These are phyloP conservation scores for Chlorodrepanis virens DNA, from an alignment of 2,113 vertebrate genomes.

Conservation along the genomic window DNA sequence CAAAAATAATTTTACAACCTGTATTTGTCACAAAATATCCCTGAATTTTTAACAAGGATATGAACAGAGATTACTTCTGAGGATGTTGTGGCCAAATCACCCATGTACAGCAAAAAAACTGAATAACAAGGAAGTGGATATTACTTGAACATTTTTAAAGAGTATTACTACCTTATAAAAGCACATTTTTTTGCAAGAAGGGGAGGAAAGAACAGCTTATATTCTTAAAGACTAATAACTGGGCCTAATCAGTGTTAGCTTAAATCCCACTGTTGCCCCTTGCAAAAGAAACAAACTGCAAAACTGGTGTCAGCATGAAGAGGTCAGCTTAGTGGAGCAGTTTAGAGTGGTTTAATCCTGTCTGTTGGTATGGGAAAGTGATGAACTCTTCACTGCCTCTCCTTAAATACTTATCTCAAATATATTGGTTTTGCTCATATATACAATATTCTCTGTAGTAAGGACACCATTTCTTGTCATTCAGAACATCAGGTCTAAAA, in stretches of 20 bases:
- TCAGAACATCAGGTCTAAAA: not conserved
- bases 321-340: not conserved
- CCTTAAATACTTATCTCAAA: not conserved
- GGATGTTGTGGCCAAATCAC: not conserved
- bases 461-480: not conserved
- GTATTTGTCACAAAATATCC: not conserved
- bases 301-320: not conserved
- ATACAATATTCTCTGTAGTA: not conserved
- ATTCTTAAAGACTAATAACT: not conserved
- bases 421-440: not conserved
- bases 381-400: not conserved
- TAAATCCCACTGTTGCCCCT: not conserved
- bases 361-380: not conserved
- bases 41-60: not conserved
- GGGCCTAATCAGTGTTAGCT: not conserved
- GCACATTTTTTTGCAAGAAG: not conserved
- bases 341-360: not conserved
- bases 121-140: not conserved
- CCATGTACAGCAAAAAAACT: not conserved
- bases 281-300: not conserved
- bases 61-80: not conserved
- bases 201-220: fast-evolving
- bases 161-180: not conserved
- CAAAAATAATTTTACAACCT: not conserved
- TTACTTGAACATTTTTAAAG: not conserved